Base-by-base conservation (phyloP, 2,797 vertebrate species). In the Centroberyx gerrardi region DNA sequence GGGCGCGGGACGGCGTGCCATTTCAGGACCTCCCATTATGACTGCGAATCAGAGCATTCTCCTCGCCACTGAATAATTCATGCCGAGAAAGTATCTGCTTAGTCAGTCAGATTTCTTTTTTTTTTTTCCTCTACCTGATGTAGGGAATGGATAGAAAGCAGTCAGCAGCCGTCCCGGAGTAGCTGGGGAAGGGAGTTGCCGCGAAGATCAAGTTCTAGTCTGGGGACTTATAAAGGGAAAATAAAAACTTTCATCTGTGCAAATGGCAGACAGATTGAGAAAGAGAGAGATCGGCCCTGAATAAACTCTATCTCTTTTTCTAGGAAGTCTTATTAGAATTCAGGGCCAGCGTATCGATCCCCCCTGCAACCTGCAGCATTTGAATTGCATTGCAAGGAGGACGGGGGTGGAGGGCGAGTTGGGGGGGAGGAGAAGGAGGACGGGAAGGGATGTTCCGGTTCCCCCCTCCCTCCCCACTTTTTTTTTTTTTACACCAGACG, bases 1-100 rank as follows among this genome's bases (percentile, higher is more conserved):
- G 51, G 68, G 62, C 75, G 53, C 51, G 31, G 83, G 80, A 76
- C 5, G 18, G 74, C 51, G 70, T 56, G 62, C 73, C 88, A 85
- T 90, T 91, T 92, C 82, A 90, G 88, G 90, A 89, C 90, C 91
- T 88, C 87, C 91, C 84, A 88, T 92, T 91, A 92, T 90, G 84
- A 88, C 85, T 85, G 74, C 2, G 80, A 92, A 90, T 93, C 90
- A 85, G 83, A 88, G 84, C 74, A 80, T 92, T 91, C 89, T 89
- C 85, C 70, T 76, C 62, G 18, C 55, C 1, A 2, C 74, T 93
- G 84, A 93, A 94, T 94, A 88, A 94, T 94, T 91, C 80, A 94
- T 87, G 78, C 65, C 6, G 33, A 67, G 74, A 85, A 86, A 90
- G 81, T 92, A 91, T 91, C 85, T 93, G 92, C 91, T 93, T 83